These are phyloP conservation scores for Ctenoplectra terminalis DNA, from an alignment of 1,140 invertebrate species.

Conservation along the genomic window DNA sequence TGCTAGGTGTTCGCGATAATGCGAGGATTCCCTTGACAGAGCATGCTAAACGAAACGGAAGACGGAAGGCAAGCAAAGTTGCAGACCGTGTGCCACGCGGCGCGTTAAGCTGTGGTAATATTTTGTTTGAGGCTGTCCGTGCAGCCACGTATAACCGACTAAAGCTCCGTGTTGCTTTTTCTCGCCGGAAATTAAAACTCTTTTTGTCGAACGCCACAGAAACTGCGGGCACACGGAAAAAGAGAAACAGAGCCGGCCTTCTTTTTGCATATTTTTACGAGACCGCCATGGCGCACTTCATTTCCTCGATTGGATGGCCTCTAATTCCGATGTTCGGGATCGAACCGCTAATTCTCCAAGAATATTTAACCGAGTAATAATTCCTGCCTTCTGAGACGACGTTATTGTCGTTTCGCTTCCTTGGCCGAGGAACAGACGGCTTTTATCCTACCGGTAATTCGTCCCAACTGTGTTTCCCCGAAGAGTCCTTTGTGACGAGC, in stretches of 20 bases:
- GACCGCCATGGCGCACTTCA: conserved; percentile 18
- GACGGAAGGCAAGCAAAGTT: conserved; percentile 14
- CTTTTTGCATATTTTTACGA: conserved; percentile 4
- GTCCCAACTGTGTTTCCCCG: not conserved
- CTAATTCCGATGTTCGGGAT: conserved; percentile 24
- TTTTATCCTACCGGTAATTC: conserved; percentile 8
- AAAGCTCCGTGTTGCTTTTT: conserved; percentile 70
- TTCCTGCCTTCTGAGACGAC: not conserved
- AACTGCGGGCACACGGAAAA: not conserved
- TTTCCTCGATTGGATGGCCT: conserved; percentile 39
- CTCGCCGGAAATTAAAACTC: conserved; percentile 80
- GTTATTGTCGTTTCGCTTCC: conserved; percentile 14
- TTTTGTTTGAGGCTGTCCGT: conserved; percentile 72
- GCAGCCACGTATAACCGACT: conserved; percentile 34
- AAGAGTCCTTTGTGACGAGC: not conserved
- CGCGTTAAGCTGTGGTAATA: conserved; percentile 70
- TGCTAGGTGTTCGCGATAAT: not conserved
- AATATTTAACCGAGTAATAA: not conserved
- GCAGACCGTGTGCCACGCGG: conserved; percentile 17
- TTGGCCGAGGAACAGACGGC: not conserved
- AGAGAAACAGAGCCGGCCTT: no score
- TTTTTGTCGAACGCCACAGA: conserved; percentile 66
- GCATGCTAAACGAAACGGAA: conserved; percentile 12
- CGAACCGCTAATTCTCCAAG: not conserved
- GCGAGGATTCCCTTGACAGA: not conserved